Percentiles rank a stretch among this genome's conserved stretches.
phyloP scores from a whole-genome alignment of 2,797 vertebrate genomes.

The Austrolebias charrua region DNA sequence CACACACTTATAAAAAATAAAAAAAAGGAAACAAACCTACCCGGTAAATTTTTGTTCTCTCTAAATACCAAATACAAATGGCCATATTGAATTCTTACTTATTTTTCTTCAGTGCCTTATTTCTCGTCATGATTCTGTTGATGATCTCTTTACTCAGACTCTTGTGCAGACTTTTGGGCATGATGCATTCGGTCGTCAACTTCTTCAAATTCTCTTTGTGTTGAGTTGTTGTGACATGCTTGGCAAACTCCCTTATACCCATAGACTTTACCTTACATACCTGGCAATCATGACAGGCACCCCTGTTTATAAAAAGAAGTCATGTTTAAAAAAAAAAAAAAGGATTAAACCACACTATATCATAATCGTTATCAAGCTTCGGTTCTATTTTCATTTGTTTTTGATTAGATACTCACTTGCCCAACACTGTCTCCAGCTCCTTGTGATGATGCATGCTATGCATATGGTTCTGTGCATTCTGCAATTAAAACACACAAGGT shows the following conservation, averaged over 20 bases:
- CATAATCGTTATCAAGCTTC: background rate
- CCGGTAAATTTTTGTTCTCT: no score
- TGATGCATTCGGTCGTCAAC: conserved; percentile 18
- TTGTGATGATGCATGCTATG: conserved; percentile 65
- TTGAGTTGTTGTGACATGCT: conserved; percentile 52
- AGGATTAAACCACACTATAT: background rate
- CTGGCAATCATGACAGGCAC: conserved; percentile 61
- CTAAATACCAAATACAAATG: background rate
- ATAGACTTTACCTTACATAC: conserved; percentile 46
- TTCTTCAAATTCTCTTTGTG: conserved; percentile 52
- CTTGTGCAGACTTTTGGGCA: background rate
- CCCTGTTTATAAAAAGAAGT: conserved; percentile 34
- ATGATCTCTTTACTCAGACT: conserved; percentile 21
- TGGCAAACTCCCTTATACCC: conserved; percentile 42
- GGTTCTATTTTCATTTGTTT: background rate
- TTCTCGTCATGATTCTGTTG: conserved; percentile 16
- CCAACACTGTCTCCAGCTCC: conserved; percentile 55
- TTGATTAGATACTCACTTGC: conserved; percentile 55
- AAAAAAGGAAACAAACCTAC: background rate
- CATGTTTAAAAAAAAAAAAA: conserved; percentile 13
- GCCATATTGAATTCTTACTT: conserved; percentile 41
- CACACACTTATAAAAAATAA: background rate
- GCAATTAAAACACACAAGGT: conserved; percentile 13
- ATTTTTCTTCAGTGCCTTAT: conserved; percentile 36
- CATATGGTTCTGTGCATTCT: conserved; percentile 58